phyloP scores from a whole-genome alignment of 1,140 invertebrate species.

The Pteromalus puparum region DNA sequence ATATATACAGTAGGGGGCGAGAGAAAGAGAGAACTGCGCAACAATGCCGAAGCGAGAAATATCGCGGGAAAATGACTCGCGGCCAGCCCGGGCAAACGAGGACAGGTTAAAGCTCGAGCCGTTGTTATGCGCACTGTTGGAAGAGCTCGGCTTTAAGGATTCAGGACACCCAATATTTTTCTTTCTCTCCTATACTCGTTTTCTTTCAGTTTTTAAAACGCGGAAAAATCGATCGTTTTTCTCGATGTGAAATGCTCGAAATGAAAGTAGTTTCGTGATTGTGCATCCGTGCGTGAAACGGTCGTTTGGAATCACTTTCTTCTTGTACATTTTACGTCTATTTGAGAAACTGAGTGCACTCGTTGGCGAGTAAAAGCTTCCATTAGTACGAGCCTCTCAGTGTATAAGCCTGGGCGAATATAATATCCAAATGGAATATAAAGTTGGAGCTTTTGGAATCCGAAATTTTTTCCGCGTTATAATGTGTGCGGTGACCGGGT shows the following conservation, averaged over 20 bases:
- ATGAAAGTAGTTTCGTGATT: too few species aligned
- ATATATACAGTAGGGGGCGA: not conserved
- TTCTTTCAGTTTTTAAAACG: not conserved
- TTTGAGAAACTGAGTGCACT: too few species aligned
- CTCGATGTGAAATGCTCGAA: too few species aligned
- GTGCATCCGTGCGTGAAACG: not conserved
- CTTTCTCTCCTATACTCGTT: too few species aligned
- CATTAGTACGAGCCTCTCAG: too few species aligned
- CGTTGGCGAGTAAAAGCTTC: not conserved
- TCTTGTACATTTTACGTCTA: too few species aligned
- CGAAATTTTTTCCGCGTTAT: not conserved
- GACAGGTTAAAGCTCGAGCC: not conserved
- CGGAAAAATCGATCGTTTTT: not conserved
- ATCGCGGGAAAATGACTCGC: slow-evolving; percentile 41
- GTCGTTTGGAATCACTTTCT: too few species aligned
- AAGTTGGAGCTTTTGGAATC: not conserved
- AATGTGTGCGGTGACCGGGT: too few species aligned
- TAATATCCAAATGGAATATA: not conserved
- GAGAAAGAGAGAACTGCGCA: not conserved
- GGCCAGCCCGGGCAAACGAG: not conserved
- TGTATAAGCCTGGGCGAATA: not conserved
- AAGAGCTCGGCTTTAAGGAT: slow-evolving; percentile 6
- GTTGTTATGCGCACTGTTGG: not conserved
- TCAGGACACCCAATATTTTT: not conserved
- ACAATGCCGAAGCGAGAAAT: slow-evolving; percentile 35